A percentile compares a stretch with the other conserved stretches of the same genome.
Conservation (phyloP, 2,113 vertebrate species). For the Edolisoma coerulescens region DNA sequence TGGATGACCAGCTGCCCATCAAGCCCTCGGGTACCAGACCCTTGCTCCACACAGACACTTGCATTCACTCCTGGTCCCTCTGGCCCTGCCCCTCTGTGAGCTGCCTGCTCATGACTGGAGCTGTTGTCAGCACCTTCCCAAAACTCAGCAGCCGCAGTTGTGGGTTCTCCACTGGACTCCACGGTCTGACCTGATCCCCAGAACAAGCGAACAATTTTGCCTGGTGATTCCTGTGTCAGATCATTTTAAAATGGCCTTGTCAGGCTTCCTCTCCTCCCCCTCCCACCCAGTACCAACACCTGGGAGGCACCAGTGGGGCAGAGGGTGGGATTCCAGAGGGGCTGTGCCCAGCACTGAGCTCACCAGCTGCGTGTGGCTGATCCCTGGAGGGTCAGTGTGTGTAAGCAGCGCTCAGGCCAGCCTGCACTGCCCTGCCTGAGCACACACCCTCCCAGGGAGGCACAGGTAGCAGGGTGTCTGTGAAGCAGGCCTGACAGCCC, state of each 20-base stretch:
- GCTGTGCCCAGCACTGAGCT: accelerated
- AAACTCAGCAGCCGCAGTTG: not conserved
- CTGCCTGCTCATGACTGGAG: not conserved
- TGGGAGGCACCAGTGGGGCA: not conserved
- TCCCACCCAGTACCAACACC: not conserved
- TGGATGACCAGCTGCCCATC: not conserved
- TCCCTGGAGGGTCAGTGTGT: not conserved
- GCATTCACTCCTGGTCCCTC: accelerated
- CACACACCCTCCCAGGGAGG: not conserved
- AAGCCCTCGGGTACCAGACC: not conserved
- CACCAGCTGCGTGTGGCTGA: accelerated
- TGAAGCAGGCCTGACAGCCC: not conserved
- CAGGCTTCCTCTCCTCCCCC: not conserved
- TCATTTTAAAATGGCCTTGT: not conserved
- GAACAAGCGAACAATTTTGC: not conserved
- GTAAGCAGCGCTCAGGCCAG: not conserved
- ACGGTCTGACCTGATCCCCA: not conserved
- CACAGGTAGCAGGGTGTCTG: not conserved
- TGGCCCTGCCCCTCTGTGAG: not conserved
- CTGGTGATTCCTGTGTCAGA: not conserved
- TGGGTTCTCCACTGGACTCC: not conserved
- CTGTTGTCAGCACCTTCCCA: not conserved
- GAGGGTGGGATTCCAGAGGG: not conserved
- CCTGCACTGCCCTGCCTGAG: not conserved
- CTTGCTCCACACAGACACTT: not conserved